Evolutionary conservation across 1,140 invertebrate species (phyloP).

Genomic region (Drosophila micromelanica): DNA sequence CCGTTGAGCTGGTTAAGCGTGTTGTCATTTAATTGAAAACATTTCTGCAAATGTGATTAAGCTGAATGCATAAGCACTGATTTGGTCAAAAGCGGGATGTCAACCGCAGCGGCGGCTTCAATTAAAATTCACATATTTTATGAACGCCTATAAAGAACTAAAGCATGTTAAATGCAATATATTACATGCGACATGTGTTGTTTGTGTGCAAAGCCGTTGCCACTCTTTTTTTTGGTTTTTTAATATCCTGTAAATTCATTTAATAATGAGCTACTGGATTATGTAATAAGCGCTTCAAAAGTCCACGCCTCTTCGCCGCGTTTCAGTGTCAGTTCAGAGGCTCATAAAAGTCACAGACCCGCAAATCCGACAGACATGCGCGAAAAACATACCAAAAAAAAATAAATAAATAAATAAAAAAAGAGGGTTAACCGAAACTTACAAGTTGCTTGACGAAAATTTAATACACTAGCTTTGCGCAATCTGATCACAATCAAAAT

Average conservation of each 20-base stretch:
- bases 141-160: constrained; percentile 51
- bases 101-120: constrained; percentile 26
- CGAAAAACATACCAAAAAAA: constrained; percentile 12
- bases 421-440: neutral
- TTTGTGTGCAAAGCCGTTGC: constrained; percentile 41
- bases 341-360: constrained; percentile 47
- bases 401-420: constrained; percentile 1
- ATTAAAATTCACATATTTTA: constrained; percentile 60
- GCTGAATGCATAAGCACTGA: constrained; percentile 29
- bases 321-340: constrained; percentile 23
- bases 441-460: neutral
- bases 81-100: constrained; percentile 22
- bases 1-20: constrained; percentile 32
- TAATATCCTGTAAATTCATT: constrained; percentile 60
- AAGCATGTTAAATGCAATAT: constrained; percentile 10
- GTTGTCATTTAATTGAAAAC: constrained; percentile 62
- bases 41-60: constrained; percentile 65
- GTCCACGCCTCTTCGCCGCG: constrained; percentile 14
- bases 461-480: constrained; percentile 6
- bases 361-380: constrained; percentile 47
- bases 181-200: constrained; percentile 4
- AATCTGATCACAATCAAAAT: neutral
- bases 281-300: constrained; percentile 57
- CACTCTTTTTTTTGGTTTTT: neutral
- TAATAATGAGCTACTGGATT: constrained; percentile 69